These are phyloP conservation scores for Pararge aegeria DNA, from an alignment of 1,140 invertebrate genomes.

Conservation along the genomic window DNA sequence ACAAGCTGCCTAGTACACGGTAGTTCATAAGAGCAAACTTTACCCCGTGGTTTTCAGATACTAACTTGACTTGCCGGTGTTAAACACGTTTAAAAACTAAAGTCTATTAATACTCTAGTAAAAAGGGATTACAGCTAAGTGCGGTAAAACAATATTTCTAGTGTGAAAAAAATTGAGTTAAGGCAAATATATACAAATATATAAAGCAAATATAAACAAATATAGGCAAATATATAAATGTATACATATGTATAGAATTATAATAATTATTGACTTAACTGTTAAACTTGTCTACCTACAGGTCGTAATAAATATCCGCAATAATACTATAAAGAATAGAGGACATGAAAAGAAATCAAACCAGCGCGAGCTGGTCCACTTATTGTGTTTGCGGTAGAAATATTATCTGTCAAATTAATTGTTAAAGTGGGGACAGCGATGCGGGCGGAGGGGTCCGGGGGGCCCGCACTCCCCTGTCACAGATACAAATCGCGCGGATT, in stretches of 20 bases:
- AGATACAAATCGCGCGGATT: slow-evolving; percentile 79
- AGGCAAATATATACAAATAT: too few species aligned
- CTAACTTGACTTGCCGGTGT: too few species aligned
- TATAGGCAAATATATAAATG: too few species aligned
- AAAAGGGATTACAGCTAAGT: too few species aligned
- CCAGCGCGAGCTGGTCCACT: slow-evolving; percentile 23
- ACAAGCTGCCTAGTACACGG: not conserved
- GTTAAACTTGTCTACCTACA: not conserved
- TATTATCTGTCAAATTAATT: slow-evolving; percentile 73
- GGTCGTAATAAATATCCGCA: not conserved
- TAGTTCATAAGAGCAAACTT: not conserved
- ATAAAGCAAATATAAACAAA: too few species aligned
- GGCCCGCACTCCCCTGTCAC: slow-evolving; percentile 64
- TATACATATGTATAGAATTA: too few species aligned
- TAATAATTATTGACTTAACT: too few species aligned
- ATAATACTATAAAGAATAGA: slow-evolving; percentile 6
- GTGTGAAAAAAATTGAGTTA: too few species aligned
- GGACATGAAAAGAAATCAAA: slow-evolving; percentile 8
- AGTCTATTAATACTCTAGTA: too few species aligned
- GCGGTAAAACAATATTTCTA: too few species aligned
- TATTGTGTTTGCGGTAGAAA: slow-evolving; percentile 46
- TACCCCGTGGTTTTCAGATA: not conserved
- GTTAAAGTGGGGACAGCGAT: slow-evolving; percentile 40
- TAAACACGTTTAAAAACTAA: too few species aligned
- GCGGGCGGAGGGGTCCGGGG: slow-evolving; percentile 29